These are phyloP conservation scores for Bothrops jararaca DNA, from an alignment of 2,113 vertebrate species.

Conservation along the genomic window DNA sequence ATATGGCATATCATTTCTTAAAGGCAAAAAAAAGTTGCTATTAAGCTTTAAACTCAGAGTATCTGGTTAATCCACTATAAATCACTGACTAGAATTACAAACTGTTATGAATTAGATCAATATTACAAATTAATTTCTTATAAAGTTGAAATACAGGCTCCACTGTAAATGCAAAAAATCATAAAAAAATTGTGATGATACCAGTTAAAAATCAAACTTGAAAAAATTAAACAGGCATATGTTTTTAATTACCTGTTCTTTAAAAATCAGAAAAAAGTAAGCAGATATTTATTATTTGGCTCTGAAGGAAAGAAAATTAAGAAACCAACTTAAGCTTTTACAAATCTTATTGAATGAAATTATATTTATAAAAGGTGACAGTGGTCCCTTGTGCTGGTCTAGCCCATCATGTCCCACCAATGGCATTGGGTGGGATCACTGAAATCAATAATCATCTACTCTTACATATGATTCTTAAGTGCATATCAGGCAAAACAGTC, in stretches of 20 bases:
- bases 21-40: neutral
- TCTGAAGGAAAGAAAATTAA: neutral
- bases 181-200: neutral
- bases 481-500: neutral
- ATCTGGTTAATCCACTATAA: neutral
- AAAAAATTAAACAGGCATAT: neutral
- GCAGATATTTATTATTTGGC: neutral
- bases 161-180: neutral
- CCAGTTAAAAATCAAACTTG: slow-evolving; percentile 1
- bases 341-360: neutral
- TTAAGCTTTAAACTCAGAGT: neutral
- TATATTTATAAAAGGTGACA: neutral
- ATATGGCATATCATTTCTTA: neutral
- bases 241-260: neutral
- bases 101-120: neutral
- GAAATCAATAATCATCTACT: neutral
- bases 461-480: neutral
- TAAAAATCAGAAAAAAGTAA: neutral
- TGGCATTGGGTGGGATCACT: neutral
- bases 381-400: neutral
- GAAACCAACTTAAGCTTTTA: neutral
- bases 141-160: neutral
- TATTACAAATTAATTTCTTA: neutral
- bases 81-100: neutral
- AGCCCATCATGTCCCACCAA: neutral